Conservation (phyloP, 1,140 invertebrate species). For the Sitobion miscanthi region DNA sequence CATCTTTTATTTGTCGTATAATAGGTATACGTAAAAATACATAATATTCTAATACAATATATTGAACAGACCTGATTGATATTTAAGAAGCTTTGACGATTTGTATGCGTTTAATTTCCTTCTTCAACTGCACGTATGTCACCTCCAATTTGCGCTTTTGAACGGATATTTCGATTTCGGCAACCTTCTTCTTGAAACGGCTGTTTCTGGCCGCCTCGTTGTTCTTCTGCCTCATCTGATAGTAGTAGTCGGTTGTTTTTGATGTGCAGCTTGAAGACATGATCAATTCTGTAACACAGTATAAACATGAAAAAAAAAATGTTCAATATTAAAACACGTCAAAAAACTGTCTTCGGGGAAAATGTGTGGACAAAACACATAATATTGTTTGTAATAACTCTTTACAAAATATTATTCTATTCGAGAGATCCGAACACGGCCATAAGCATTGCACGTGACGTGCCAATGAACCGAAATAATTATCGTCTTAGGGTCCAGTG, state of each 20-base stretch:
- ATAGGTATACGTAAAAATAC: too few relatives aligned
- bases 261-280: conserved; percentile 24
- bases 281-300: background rate
- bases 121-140: conserved; percentile 44
- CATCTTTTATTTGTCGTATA: too few relatives aligned
- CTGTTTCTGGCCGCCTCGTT: conserved; percentile 53
- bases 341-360: background rate
- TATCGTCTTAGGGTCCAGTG: conserved; percentile 7
- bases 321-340: background rate
- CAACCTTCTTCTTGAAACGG: conserved; percentile 54
- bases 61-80: background rate
- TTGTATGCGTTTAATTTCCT: conserved; percentile 52
- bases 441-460: background rate
- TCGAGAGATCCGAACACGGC: background rate
- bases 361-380: background rate
- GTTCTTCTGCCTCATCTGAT: conserved; percentile 53
- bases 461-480: conserved; percentile 21
- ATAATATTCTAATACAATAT: background rate
- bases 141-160: conserved; percentile 53
- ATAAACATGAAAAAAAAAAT: background rate
- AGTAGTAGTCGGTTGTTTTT: conserved; percentile 37
- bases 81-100: conserved; percentile 38
- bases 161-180: conserved; percentile 44
- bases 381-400: background rate
- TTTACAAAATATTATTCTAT: background rate